Evolutionary conservation across 2,113 vertebrate species (phyloP).

Genomic region (Haemorhous mexicanus): DNA sequence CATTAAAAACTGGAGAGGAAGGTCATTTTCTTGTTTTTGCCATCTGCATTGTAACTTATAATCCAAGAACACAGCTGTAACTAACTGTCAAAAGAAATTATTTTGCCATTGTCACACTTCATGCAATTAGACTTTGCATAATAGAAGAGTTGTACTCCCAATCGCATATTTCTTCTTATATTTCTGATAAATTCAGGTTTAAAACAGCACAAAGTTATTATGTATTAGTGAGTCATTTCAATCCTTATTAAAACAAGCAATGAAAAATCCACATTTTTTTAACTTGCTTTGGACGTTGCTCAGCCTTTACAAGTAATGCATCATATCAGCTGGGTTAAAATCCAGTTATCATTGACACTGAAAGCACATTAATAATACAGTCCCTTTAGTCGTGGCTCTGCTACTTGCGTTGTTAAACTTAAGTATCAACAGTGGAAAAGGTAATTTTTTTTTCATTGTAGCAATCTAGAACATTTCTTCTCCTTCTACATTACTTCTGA

Average conservation of each 20-base stretch:
- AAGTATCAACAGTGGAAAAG: background rate
- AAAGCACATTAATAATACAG: background rate
- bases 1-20: background rate
- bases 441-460: background rate
- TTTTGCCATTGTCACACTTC: background rate
- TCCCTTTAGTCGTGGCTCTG: background rate
- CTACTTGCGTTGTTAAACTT: background rate
- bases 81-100: background rate
- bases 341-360: background rate
- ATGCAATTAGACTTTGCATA: background rate
- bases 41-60: slow-evolving; percentile 31
- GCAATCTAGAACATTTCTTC: background rate
- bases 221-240: background rate
- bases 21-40: background rate
- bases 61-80: slow-evolving; percentile 32
- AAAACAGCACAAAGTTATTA: background rate
- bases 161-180: background rate
- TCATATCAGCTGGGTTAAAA: background rate
- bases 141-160: background rate
- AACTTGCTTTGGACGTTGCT: background rate
- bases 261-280: background rate
- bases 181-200: background rate
- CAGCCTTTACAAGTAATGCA: background rate
- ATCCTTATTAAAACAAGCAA: background rate
- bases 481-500: background rate